Conservation (phyloP, 2,113 vertebrate species). For the Stegostoma tigrinum region DNA sequence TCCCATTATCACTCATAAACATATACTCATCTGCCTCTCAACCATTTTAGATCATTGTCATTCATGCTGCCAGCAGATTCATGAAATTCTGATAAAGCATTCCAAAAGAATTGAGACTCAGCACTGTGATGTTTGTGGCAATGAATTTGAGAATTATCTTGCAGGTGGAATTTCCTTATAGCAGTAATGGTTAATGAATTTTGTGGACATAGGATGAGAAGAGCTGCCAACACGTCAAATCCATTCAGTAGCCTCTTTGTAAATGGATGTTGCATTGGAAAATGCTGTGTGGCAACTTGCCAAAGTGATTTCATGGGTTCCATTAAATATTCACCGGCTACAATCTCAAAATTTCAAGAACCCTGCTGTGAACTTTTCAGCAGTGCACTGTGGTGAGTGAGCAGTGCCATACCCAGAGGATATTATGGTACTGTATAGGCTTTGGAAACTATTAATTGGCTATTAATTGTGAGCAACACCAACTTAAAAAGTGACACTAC, state of each 20-base stretch:
- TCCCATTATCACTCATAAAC: too few relatives aligned
- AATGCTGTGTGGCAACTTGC: constrained; percentile 6
- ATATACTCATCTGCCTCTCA: background rate
- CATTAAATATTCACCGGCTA: constrained; percentile 7
- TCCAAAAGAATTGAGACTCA: background rate
- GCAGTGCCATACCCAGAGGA: background rate
- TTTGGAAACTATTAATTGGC: background rate
- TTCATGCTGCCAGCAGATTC: background rate
- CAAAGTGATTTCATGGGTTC: constrained; percentile 6
- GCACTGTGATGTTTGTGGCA: background rate
- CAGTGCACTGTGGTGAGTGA: background rate
- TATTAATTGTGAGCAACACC: background rate
- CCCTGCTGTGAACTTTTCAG: background rate
- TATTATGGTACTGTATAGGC: background rate
- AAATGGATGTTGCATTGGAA: background rate
- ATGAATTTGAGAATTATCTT: constrained; percentile 20
- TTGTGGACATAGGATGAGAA: background rate
- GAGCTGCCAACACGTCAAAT: constrained; percentile 9
- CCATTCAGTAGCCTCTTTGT: background rate
- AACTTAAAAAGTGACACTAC: background rate
- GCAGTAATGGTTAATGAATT: background rate
- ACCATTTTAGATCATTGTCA: background rate
- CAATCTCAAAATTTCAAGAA: background rate
- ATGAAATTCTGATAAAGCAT: background rate
- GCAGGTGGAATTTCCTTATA: background rate